phyloP scores from a whole-genome alignment of 2,888 invertebrate genomes.

The Nebria brevicollis region DNA sequence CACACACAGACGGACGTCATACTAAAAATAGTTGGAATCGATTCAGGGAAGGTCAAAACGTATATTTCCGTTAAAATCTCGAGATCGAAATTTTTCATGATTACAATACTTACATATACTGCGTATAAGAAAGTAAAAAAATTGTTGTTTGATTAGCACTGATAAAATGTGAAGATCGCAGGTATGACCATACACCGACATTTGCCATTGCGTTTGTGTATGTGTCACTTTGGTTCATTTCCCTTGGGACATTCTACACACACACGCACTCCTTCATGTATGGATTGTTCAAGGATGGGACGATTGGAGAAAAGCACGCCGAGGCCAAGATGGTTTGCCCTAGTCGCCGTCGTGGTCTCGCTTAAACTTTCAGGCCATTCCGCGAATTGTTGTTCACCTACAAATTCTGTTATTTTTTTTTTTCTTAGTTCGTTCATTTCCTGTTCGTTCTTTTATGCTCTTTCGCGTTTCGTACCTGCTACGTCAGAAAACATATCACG shows the following conservation, averaged over 20 bases:
- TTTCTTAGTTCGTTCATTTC: background rate
- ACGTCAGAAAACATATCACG: background rate
- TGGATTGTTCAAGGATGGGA: background rate
- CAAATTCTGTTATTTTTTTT: background rate
- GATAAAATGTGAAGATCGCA: conserved; percentile 5
- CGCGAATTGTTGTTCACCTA: background rate
- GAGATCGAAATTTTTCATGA: too few relatives aligned
- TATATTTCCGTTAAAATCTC: too few relatives aligned
- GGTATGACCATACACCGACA: conserved; percentile 27
- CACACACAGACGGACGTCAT: too few relatives aligned
- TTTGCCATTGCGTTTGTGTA: conserved; percentile 23
- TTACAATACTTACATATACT: too few relatives aligned
- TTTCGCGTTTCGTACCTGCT: background rate
- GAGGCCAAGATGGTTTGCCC: background rate
- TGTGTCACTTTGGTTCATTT: conserved; percentile 42
- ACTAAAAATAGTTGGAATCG: too few relatives aligned
- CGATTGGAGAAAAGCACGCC: background rate
- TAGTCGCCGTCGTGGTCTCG: background rate
- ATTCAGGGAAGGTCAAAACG: too few relatives aligned
- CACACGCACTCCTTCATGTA: background rate
- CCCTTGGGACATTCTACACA: conserved; percentile 22
- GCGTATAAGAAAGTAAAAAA: too few relatives aligned
- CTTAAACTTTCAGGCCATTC: background rate
- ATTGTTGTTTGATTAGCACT: background rate
- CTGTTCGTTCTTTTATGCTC: conserved; percentile 1